Evolutionary conservation across 2,888 invertebrate genomes (phyloP).

Genomic region (Agapostemon virescens): DNA sequence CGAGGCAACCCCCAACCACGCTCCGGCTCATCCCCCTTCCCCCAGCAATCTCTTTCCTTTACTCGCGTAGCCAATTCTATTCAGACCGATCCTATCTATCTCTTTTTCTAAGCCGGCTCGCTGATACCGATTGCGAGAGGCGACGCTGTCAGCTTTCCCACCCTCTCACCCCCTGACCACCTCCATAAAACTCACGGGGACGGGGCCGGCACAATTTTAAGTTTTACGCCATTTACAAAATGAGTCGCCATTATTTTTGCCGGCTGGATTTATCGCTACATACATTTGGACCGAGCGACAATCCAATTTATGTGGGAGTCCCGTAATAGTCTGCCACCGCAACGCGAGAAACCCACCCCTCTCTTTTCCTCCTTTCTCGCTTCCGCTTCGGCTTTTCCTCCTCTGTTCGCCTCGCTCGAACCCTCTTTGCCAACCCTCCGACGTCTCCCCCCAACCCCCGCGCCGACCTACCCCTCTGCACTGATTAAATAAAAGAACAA

Average conservation of each 20-base stretch:
- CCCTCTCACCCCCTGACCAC: too few relatives aligned
- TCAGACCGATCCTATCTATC: conserved; percentile 51
- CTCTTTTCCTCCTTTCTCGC: conserved; percentile 57
- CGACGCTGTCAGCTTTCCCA: conserved; percentile 66
- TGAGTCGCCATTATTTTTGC: conserved; percentile 80
- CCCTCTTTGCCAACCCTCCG: background rate
- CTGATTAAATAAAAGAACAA: conserved; percentile 76
- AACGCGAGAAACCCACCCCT: conserved; percentile 74
- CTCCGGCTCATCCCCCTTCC: background rate
- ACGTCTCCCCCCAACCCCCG: too few relatives aligned
- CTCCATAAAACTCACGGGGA: conserved; percentile 66
- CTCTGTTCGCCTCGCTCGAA: conserved; percentile 40
- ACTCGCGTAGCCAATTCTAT: conserved; percentile 63
- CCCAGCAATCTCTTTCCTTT: conserved; percentile 56
- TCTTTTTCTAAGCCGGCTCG: conserved; percentile 60
- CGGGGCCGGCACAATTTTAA: conserved; percentile 75
- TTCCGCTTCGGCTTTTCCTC: conserved; percentile 61
- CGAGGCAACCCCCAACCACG: background rate
- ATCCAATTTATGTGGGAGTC: conserved; percentile 79
- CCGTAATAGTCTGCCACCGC: conserved; percentile 78
- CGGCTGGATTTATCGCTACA: conserved; percentile 78
- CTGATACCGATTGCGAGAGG: conserved; percentile 68
- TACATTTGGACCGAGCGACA: conserved; percentile 77
- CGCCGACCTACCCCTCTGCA: conserved; percentile 50
- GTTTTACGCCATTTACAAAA: conserved; percentile 80